phyloP scores from a whole-genome alignment of 92 coral and sea anemone genomes.

The Zoanthus sociatus region DNA sequence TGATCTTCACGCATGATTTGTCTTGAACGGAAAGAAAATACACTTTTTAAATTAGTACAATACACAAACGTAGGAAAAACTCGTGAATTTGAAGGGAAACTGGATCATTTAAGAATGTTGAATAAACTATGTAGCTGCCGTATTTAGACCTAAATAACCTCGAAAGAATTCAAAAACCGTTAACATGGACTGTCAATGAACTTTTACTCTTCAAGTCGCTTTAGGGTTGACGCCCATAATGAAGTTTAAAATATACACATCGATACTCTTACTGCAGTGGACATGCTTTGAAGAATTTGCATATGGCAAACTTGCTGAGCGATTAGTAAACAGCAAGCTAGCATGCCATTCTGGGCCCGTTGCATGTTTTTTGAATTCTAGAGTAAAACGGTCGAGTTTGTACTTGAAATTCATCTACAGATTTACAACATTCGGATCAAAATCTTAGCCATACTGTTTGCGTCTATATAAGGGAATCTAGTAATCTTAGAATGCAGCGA shows the following conservation, averaged over 20 bases:
- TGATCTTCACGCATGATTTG: not conserved
- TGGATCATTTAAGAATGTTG: not conserved
- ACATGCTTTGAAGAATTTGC: slow-evolving; percentile 26
- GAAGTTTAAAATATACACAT: slow-evolving; percentile 3
- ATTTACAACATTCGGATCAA: not conserved
- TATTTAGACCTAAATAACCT: slow-evolving; percentile 19
- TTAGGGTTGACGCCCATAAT: slow-evolving; percentile 65
- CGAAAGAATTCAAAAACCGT: slow-evolving; percentile 38
- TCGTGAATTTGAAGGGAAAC: not conserved
- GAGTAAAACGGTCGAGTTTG: not conserved
- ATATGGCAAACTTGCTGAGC: not conserved
- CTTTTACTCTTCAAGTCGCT: slow-evolving; percentile 26
- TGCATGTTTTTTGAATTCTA: not conserved
- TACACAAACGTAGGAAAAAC: not conserved
- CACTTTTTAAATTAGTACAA: not conserved
- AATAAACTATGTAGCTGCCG: not conserved
- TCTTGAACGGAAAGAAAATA: not conserved
- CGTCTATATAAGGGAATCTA: slow-evolving; percentile 37
- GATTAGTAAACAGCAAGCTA: not conserved
- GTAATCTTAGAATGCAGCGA: slow-evolving; percentile 43
- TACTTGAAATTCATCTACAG: slow-evolving; percentile 38
- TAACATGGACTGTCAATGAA: slow-evolving; percentile 9
- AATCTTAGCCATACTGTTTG: not conserved
- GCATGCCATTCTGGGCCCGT: not conserved
- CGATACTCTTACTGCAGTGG: not conserved